Evolutionary conservation across 2,113 vertebrate genomes (phyloP).

Genomic region (Sander lucioperca): DNA sequence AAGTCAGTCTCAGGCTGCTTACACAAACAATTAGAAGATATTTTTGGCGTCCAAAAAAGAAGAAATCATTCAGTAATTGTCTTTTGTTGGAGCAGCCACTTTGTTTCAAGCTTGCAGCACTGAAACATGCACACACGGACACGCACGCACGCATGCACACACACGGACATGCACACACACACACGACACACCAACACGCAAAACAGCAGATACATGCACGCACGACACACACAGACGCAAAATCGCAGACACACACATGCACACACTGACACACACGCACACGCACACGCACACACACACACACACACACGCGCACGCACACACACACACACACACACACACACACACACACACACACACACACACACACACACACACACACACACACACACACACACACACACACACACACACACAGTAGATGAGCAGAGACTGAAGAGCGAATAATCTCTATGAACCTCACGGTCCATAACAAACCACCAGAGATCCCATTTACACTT

Average conservation of each 20-base stretch:
- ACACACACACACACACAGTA: slow-evolving; percentile 11
- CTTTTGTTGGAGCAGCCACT: slow-evolving; percentile 49
- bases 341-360: neutral
- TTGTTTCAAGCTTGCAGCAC: slow-evolving; percentile 49
- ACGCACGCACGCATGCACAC: fast-evolving
- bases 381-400: slow-evolving; percentile 4
- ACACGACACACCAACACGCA: neutral
- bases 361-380: neutral
- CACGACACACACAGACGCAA: neutral
- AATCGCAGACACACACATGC: too few relatives aligned
- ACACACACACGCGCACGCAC: slow-evolving; percentile 2
- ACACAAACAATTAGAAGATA: slow-evolving; percentile 70
- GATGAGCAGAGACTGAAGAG: slow-evolving; percentile 40
- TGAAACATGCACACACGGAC: neutral
- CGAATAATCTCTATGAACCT: slow-evolving; percentile 50
- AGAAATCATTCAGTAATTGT: slow-evolving; percentile 34
- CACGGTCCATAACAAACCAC: slow-evolving; percentile 46
- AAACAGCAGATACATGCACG: neutral
- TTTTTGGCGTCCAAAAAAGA: slow-evolving; percentile 46
- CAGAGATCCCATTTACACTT: slow-evolving; percentile 67
- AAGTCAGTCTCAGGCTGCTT: slow-evolving; percentile 64
- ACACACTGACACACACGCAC: neutral
- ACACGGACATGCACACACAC: neutral
- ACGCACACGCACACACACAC: slow-evolving; percentile 2
- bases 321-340: slow-evolving; percentile 3